Conservation (phyloP, 2,113 vertebrate genomes). For the Xiphophorus maculatus region DNA sequence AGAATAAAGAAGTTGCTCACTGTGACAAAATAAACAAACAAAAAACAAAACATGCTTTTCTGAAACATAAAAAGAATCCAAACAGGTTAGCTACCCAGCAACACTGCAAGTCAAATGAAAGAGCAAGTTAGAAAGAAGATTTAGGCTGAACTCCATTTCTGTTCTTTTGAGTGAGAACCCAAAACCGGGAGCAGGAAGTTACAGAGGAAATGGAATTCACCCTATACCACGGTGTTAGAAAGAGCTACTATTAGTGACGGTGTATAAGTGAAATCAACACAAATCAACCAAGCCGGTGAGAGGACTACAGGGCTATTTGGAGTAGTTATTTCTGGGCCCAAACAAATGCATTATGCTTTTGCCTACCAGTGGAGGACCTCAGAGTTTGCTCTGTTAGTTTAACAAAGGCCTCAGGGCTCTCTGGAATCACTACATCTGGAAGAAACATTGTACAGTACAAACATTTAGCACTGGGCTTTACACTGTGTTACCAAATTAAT, state of each 20-base stretch:
- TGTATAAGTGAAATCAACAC: constrained; percentile 59
- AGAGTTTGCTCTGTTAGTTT: constrained; percentile 93
- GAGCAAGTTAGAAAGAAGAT: constrained; percentile 69
- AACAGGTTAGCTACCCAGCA: constrained; percentile 65
- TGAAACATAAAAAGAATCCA: constrained; percentile 37
- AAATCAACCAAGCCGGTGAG: constrained; percentile 66
- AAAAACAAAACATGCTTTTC: constrained; percentile 48
- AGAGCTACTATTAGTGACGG: constrained; percentile 30
- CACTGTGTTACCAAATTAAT: constrained; percentile 16
- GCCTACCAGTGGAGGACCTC: constrained; percentile 92
- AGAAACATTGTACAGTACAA: constrained; percentile 83
- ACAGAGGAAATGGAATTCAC: constrained; percentile 66
- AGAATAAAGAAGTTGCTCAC: constrained; percentile 34
- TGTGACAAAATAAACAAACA: constrained; percentile 15
- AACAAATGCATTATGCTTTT: constrained; percentile 69
- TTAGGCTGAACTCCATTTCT: constrained; percentile 71
- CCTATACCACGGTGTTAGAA: constrained; percentile 62
- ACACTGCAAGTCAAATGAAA: constrained; percentile 57
- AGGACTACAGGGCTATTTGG: constrained; percentile 35
- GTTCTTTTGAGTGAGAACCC: constrained; percentile 15
- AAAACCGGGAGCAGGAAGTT: constrained; percentile 17
- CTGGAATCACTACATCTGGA: constrained; percentile 95
- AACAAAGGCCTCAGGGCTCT: constrained; percentile 94
- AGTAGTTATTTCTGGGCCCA: constrained; percentile 50
- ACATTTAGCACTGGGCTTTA: constrained; percentile 59